phyloP scores from a whole-genome alignment of 2,113 vertebrate genomes.

The Perca fluviatilis region DNA sequence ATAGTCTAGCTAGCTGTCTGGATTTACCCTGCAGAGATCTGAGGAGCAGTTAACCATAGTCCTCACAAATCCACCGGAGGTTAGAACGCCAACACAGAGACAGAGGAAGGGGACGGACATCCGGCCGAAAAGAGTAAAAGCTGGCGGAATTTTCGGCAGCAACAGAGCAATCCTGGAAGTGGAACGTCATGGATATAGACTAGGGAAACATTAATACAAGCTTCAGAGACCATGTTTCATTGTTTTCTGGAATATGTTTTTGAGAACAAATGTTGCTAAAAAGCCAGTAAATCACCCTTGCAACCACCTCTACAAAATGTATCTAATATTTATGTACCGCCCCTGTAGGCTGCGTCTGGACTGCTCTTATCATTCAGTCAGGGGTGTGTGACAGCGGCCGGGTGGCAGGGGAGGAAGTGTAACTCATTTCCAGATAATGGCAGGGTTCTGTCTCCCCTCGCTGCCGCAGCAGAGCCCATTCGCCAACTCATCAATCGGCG shows the following conservation, averaged over 20 bases:
- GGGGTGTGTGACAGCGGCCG: conserved; percentile 25
- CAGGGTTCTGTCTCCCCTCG: conserved; percentile 64
- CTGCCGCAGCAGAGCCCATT: conserved; percentile 42
- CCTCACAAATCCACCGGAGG: too few species aligned
- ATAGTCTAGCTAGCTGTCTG: too few species aligned
- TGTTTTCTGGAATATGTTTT: background rate
- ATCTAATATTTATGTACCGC: conserved; percentile 29
- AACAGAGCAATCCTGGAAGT: too few species aligned
- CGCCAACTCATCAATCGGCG: conserved; percentile 72
- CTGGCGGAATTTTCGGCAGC: too few species aligned
- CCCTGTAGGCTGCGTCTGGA: conserved; percentile 8
- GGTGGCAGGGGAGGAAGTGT: conserved; percentile 53
- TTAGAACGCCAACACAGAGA: too few species aligned
- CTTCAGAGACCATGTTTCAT: background rate
- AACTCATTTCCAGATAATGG: conserved; percentile 80
- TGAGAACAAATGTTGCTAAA: conserved; percentile 8
- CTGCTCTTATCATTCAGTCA: conserved; percentile 58
- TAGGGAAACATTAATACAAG: background rate
- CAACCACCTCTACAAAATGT: background rate
- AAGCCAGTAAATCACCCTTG: conserved; percentile 13
- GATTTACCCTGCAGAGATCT: too few species aligned
- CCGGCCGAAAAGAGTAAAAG: too few species aligned
- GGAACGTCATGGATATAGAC: too few species aligned
- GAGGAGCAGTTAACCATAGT: too few species aligned
- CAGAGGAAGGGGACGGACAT: too few species aligned